A percentile compares a stretch with the other conserved stretches of the same genome.
phyloP scores from a whole-genome alignment of 2,797 vertebrate species.

The Oreochromis grahami region DNA sequence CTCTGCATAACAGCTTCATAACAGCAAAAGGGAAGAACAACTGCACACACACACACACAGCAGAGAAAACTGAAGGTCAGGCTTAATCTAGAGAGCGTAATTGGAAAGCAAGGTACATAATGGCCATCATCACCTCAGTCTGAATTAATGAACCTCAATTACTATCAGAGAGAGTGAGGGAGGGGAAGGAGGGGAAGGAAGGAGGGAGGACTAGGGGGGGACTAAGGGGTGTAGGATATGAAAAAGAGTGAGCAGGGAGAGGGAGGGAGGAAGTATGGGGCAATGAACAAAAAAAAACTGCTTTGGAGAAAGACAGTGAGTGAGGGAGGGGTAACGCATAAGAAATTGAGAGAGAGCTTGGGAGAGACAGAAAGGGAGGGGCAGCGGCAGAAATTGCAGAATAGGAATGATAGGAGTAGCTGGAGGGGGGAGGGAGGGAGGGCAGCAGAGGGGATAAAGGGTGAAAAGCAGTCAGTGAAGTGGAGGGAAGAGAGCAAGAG shows the following conservation, averaged over 20 bases:
- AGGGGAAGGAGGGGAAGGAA: constrained; percentile 49
- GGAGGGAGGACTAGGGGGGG: constrained; percentile 51
- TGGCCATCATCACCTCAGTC: constrained; percentile 97
- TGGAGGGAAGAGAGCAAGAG: constrained; percentile 75
- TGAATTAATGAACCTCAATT: constrained; percentile 92
- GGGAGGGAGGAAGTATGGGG: constrained; percentile 65
- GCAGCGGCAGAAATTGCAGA: constrained; percentile 61
- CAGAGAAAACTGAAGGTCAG: constrained; percentile 97
- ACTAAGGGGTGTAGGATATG: constrained; percentile 64
- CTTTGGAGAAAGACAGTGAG: constrained; percentile 42
- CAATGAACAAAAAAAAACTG: constrained; percentile 62
- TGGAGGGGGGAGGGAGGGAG: constrained; percentile 47
- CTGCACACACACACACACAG: constrained; percentile 43
- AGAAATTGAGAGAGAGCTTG: constrained; percentile 61
- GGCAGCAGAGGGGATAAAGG: constrained; percentile 68
- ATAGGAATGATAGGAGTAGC: constrained; percentile 67
- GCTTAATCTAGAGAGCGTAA: constrained; percentile 99
- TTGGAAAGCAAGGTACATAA: constrained; percentile 99
- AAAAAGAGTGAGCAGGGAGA: constrained; percentile 58
- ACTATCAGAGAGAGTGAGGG: constrained; percentile 75
- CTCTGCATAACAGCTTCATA: constrained; percentile 70
- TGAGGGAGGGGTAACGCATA: constrained; percentile 63
- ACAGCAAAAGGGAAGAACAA: constrained; percentile 56
- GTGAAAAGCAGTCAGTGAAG: constrained; percentile 77
- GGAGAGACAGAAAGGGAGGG: constrained; percentile 62